Evolutionary conservation across 2,113 vertebrate genomes (phyloP).

Genomic region (Ramphastos sulfuratus): DNA sequence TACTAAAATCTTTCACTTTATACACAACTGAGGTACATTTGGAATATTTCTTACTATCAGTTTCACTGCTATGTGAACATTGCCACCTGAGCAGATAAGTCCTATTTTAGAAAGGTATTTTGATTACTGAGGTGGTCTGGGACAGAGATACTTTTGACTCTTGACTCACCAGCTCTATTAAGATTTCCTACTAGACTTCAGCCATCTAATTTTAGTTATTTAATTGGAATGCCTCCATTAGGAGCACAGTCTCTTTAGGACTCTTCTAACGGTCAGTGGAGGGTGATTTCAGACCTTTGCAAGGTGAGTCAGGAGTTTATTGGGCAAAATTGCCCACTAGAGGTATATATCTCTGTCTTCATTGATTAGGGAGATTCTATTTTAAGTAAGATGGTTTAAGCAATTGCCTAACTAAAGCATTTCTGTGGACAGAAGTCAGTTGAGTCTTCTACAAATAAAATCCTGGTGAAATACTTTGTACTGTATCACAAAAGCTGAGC

Average conservation of each 20-base stretch:
- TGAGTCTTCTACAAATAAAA: not conserved
- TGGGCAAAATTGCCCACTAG: not conserved
- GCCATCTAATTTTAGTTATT: not conserved
- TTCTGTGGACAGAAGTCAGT: not conserved
- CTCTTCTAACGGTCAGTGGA: not conserved
- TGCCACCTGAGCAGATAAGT: not conserved
- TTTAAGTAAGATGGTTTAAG: not conserved
- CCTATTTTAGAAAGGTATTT: not conserved
- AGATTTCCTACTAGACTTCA: not conserved
- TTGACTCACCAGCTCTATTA: not conserved
- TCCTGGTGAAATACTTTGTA: not conserved
- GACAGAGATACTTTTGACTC: not conserved
- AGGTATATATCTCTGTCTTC: not conserved
- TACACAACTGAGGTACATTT: not conserved
- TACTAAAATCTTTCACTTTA: not conserved
- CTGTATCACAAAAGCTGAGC: not conserved
- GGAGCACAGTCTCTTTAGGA: not conserved
- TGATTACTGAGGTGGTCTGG: not conserved
- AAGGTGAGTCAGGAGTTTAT: not conserved
- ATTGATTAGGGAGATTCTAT: not conserved
- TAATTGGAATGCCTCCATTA: not conserved
- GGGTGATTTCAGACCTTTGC: not conserved
- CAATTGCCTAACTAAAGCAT: not conserved
- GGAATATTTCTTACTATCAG: not conserved
- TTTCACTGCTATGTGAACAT: not conserved